Evolutionary conservation across 2,888 invertebrate species (phyloP).

Genomic region (Pelosia muscerda): DNA sequence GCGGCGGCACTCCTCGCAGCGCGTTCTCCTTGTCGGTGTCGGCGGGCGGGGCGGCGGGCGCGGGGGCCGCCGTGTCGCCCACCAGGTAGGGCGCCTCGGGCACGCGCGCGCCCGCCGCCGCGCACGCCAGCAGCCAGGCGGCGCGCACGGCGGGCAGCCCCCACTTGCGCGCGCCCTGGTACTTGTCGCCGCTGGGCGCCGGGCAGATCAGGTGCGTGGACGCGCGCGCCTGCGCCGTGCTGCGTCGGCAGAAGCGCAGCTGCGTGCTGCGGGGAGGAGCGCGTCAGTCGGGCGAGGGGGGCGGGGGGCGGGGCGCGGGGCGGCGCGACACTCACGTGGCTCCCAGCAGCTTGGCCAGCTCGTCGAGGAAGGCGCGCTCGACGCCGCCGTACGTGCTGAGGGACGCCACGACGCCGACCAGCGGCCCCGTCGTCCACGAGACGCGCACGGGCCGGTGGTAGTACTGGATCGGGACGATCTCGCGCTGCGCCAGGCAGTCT

Average conservation of each 20-base stretch:
- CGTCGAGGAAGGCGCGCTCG: slow-evolving; percentile 91
- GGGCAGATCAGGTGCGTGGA: slow-evolving; percentile 94
- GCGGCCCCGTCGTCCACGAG: slow-evolving; percentile 75
- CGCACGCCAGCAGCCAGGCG: slow-evolving; percentile 92
- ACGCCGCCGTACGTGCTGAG: slow-evolving; percentile 92
- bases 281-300: not conserved
- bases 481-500: slow-evolving; percentile 88
- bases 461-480: slow-evolving; percentile 88
- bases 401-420: slow-evolving; percentile 91
- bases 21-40: slow-evolving; percentile 68
- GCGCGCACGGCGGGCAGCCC: slow-evolving; percentile 92
- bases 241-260: slow-evolving; percentile 78
- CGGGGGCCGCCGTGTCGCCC: slow-evolving; percentile 79
- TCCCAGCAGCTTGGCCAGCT: slow-evolving; percentile 90
- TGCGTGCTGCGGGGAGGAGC: slow-evolving; percentile 66
- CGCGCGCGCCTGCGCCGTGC: slow-evolving; percentile 82
- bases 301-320: not conserved
- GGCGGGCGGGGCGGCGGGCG: not conserved
- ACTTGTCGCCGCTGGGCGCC: slow-evolving; percentile 92
- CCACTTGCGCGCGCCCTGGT: slow-evolving; percentile 94
- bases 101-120: slow-evolving; percentile 82
- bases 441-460: slow-evolving; percentile 90
- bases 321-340: slow-evolving; percentile 85
- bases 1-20: slow-evolving; percentile 66
- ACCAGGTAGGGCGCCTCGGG: slow-evolving; percentile 87